Evolutionary conservation across 2,113 vertebrate genomes (phyloP).

Genomic region (Okapia johnstoni): DNA sequence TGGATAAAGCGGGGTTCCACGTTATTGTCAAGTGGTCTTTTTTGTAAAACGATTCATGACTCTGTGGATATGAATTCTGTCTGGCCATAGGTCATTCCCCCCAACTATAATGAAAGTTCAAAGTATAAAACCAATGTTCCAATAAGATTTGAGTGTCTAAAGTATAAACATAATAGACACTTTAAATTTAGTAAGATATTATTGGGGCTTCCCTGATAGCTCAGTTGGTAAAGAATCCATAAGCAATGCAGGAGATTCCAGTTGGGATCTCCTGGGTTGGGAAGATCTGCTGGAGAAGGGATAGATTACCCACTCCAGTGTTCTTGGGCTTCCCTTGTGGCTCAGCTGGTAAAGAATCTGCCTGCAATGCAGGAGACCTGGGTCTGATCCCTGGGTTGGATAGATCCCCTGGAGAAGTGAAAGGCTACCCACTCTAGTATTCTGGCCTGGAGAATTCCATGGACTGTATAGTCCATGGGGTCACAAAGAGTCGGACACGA

Average conservation of each 20-base stretch:
- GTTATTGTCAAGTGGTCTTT: background rate
- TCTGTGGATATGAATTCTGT: background rate
- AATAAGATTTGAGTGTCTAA: background rate
- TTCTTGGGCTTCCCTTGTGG: background rate
- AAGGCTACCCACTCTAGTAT: background rate
- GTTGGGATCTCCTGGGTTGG: background rate
- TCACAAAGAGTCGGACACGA: background rate
- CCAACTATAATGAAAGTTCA: background rate
- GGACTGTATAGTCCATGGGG: background rate
- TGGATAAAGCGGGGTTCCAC: background rate
- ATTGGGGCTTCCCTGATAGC: background rate
- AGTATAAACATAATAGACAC: background rate
- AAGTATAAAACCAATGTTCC: background rate
- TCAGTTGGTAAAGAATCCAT: background rate
- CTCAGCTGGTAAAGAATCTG: background rate
- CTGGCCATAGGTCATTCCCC: background rate
- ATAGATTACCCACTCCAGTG: background rate
- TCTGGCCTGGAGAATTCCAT: background rate
- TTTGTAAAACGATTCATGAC: background rate
- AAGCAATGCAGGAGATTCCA: background rate
- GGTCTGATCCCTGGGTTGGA: background rate
- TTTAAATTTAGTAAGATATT: background rate
- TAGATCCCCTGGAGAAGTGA: background rate
- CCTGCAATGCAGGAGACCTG: background rate
- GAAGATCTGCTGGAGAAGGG: background rate